Conservation (phyloP, 2,113 vertebrate species). For the Charadrius vociferus region DNA sequence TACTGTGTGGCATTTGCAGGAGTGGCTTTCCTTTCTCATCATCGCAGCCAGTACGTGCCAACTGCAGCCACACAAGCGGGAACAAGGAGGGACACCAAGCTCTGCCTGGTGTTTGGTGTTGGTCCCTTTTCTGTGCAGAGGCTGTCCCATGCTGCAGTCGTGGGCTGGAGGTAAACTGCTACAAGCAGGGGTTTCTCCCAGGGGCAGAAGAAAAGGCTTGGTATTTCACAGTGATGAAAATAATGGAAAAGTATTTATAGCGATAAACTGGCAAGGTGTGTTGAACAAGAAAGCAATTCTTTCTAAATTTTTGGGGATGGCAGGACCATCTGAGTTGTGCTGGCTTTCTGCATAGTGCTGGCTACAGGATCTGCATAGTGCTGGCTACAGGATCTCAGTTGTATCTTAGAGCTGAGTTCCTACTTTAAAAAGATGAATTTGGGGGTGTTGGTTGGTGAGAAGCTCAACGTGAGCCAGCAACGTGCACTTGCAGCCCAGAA, state of each 20-base stretch:
- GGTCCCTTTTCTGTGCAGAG: background rate
- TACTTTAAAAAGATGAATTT: background rate
- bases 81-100: background rate
- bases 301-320: background rate
- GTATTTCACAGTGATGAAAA: background rate
- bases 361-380: background rate
- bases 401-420: accelerated
- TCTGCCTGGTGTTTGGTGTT: background rate
- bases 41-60: accelerated
- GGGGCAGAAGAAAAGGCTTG: background rate
- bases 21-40: constrained; percentile 7
- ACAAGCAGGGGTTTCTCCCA: background rate
- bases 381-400: background rate
- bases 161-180: background rate
- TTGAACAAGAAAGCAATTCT: background rate
- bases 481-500: too few species aligned
- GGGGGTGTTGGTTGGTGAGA: too few species aligned
- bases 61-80: background rate
- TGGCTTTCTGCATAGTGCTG: background rate
- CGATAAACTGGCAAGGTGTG: background rate
- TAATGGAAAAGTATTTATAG: background rate
- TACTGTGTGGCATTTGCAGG: background rate
- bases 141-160: background rate
- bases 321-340: background rate
- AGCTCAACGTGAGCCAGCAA: too few species aligned